Evolutionary conservation across 2,113 vertebrate species (phyloP), one percentile per base, ranked within the genome.

Genomic region (Pantherophis guttatus): DNA sequence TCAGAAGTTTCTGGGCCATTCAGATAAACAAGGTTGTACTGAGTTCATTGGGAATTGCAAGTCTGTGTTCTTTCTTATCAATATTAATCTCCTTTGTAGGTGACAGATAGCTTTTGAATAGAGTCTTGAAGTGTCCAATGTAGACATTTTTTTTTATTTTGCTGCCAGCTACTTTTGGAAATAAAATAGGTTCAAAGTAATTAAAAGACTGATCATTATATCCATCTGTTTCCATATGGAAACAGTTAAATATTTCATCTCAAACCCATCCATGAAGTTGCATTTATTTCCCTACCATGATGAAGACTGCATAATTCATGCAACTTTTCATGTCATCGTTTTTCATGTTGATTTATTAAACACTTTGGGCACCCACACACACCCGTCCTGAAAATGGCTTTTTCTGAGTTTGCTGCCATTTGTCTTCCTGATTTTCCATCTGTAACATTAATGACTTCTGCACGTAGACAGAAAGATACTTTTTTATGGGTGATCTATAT

Each of bases 221-320:
- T 58, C 94, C 93, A 93, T 95, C 75, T 90, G 94, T 89, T 24
- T 92, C 94, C 93, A 39, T 87, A 92, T 70, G 39, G 89, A 96
- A 96, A 97, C 90, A 93, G 91, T 95, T 96, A 95, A 96, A 95
- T 97, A 94, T 96, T 95, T 97, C 91, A 94, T 97, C 94, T 95
- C 90, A 92, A 93, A 96, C 94, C 95, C 95, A 95, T 95, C 93
- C 91, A 95, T n/a, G 87, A 95, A 93, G 95, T 89, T 95, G 90
- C 91, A 92, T 95, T 96, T 50, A 96, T 96, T 96, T 96, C 96
- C 94, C 94, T 96, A 96, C 93, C 91, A 93, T 94, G 96, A 96
- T 92, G 96, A 96, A 96, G 90, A 93, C 90, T 96, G 96, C 94
- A 96, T 97, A 97, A 97, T 97, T 97, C 95, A 97, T 94, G 93